Evolutionary conservation across 2,888 invertebrate genomes (phyloP), one percentile per base, ranked within the genome.

Genomic region (Conchocele bisecta): DNA sequence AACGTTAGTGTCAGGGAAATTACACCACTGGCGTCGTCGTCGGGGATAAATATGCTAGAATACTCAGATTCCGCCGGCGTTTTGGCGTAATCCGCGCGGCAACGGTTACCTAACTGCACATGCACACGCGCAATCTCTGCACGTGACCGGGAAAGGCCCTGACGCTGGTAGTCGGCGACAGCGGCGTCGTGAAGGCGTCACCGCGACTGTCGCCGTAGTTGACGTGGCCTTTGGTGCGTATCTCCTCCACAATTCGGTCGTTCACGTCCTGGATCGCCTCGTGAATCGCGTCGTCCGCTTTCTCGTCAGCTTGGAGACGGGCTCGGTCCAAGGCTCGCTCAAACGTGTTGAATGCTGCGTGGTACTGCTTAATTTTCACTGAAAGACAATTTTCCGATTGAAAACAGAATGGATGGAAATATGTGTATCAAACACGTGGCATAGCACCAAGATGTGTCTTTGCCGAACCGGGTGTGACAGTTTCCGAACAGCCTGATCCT

Each of bases 231-330:
- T 71, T 76, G 11, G 79, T 73, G 33, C 75, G 71, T 68, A 81
- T 73, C 59, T 83, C 82, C 33, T 83, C 82, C 4, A 78, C 69
- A 42, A 83, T 83, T 29, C 75, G 69, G 33, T 77, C 74, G 46
- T 83, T 83, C 0, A 83, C 82, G 51, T 83, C 82, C 29, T 79
- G 75, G 7, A 83, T 42, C 4, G 82, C 82, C 24, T 83, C 82
- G 13, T 77, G 65, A n/a, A 83, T 77, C 5, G 82, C 80, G 6
- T 79, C 79, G 44, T 82, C 82, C 2, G 82, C 82, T 41, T 79
- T 79, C 35, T 66, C 75, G 60, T 82, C 82, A 54, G 80, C 82
- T 76, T 83, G 82, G 28, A 81, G 44, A 15, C 80, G 57, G 13
- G 82, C 82, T 46, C 81, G 82, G 29, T 83, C 81, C 24, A 81